Percentiles rank a stretch among this genome's conserved stretches.
phyloP scores from a whole-genome alignment of 2,797 vertebrate genomes.

The Sebastes iracundus region DNA sequence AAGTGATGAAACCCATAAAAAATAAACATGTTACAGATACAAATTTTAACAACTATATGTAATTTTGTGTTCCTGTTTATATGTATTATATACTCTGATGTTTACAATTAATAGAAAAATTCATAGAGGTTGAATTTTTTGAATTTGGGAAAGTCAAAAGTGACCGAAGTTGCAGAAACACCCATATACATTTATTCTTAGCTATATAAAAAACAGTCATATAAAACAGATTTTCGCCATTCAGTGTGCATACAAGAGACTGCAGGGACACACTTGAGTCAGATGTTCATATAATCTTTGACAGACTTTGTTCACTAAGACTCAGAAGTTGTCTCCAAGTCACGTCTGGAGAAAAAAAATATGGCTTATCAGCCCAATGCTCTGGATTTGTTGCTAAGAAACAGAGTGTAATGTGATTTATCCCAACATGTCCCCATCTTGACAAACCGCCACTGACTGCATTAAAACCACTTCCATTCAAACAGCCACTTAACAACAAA shows the following conservation, averaged over 20 bases:
- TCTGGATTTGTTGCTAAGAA: constrained; percentile 70
- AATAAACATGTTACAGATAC: no score
- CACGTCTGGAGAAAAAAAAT: constrained; percentile 34
- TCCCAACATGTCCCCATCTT: constrained; percentile 31
- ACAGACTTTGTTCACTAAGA: constrained; percentile 17
- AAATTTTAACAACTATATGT: no score
- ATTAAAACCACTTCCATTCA: constrained; percentile 35
- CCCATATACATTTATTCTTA: background rate
- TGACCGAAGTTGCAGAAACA: no score
- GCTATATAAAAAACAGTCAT: background rate
- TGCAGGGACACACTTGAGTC: background rate
- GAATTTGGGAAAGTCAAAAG: no score
- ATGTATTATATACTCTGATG: no score
- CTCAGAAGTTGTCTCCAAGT: constrained; percentile 47
- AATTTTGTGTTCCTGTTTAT: no score
- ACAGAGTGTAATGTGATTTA: constrained; percentile 60
- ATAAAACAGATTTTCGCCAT: background rate
- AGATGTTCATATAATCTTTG: background rate
- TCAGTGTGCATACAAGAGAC: background rate
- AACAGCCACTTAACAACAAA: constrained; percentile 15
- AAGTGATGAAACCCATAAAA: no score
- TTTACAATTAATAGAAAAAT: no score
- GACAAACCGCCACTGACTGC: constrained; percentile 33
- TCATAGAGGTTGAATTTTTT: no score
- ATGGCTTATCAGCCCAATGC: constrained; percentile 36